These are phyloP conservation scores for Meiosimyza platycephala DNA, from an alignment of 2,888 invertebrate species.

Conservation along the genomic window DNA sequence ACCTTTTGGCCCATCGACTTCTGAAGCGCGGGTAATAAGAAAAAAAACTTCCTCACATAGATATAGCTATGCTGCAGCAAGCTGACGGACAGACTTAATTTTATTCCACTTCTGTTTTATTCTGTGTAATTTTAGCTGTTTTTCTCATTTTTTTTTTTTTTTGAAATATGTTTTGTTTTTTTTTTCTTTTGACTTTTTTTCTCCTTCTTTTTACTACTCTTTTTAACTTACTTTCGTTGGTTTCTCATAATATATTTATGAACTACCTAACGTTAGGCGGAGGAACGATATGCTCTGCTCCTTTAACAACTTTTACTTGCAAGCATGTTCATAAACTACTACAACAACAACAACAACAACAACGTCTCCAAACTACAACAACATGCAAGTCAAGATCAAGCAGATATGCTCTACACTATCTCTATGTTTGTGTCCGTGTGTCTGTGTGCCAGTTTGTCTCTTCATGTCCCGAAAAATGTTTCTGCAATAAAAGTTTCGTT, in stretches of 20 bases:
- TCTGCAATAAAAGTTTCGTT: conserved; percentile 38
- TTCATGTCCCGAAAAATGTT: conserved; percentile 30
- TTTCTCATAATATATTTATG: conserved; percentile 30
- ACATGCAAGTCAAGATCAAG: conserved; percentile 36
- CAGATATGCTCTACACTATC: not conserved
- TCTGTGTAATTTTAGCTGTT: conserved; percentile 12
- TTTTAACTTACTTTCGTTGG: not conserved
- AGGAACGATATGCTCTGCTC: conserved; percentile 13
- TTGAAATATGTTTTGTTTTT: conserved; percentile 12
- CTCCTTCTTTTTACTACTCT: conserved; percentile 15
- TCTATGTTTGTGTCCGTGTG: not conserved
- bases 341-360: not conserved
- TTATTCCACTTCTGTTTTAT: conserved; percentile 42
- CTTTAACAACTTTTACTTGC: conserved; percentile 29
- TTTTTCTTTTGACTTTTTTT: conserved; percentile 6
- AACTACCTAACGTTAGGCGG: conserved; percentile 1
- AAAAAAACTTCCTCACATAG: too few relatives aligned
- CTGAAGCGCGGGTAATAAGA: too few relatives aligned
- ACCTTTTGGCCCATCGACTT: too few relatives aligned
- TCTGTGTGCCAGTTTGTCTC: not conserved
- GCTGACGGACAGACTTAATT: conserved; percentile 36
- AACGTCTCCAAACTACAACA: too few relatives aligned
- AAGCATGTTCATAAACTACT: conserved; percentile 35
- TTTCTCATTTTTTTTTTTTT: not conserved
- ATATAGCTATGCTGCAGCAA: not conserved